Evolutionary conservation across 2,888 invertebrate genomes (phyloP), one percentile per base, ranked within the genome.

Genomic region (Myathropa florea): DNA sequence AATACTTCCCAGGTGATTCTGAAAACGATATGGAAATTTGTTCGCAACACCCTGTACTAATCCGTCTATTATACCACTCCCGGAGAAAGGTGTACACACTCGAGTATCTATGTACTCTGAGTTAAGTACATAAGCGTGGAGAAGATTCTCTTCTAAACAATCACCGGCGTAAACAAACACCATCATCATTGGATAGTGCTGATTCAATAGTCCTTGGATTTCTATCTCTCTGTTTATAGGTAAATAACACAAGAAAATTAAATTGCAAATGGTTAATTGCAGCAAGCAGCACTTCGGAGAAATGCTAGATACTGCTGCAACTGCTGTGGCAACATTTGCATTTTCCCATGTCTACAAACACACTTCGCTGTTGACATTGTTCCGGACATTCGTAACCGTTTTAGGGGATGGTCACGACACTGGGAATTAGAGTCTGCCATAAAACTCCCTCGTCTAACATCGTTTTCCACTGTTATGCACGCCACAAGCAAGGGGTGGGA

Each of bases 231-330:
- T 60, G 12, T 68, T 72, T 81, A 77, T 77, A 76, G 46, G 61
- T 71, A 77, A 81, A 85, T 76, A 81, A 81, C 46, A 76, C 57
- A 77, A 68, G 68, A 73, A 77, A 81, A 72, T 77, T 73, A 72
- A 85, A 85, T 81, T 76, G 85, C 59, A 81, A 81, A 85, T 81
- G 77, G 68, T 81, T 85, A 85, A 85, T 85, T 73, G 77, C 81
- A 84, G 30, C 57, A 14, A 23, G 33, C 30, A 18, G 73, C 21
- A n/a, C 24, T 18, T 18, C 18, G 28, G 36, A 18, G 39, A n/a
- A 18, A 46, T 9, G 18, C 4, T 24, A 53, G 6, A 21, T 9
- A 18, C 61, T 53, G 23, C 33, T 28, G 57, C 18, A 24, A 12
- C 10, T 59, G 23, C 21, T 59, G 67, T 33, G 24, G 57, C 57